phyloP scores from a whole-genome alignment of 2,797 vertebrate genomes.

The Rhinoraja longicauda region DNA sequence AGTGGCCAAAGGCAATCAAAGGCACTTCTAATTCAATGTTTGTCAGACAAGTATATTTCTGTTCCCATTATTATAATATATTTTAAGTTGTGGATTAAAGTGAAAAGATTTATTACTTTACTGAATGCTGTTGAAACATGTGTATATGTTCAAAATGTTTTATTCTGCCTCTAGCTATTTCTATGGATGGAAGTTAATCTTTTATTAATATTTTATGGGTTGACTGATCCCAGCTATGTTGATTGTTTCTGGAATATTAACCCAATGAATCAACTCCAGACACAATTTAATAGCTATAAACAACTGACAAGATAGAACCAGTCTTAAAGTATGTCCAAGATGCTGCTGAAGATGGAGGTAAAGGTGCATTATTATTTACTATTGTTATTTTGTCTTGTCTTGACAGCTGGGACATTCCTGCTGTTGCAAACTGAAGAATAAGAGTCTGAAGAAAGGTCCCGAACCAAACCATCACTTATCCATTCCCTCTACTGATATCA shows the following conservation, averaged over 20 bases:
- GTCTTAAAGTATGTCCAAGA: no score
- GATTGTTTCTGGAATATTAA: background rate
- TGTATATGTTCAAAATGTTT: background rate
- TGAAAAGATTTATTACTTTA: constrained; percentile 16
- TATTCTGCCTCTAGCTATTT: background rate
- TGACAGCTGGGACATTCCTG: no score
- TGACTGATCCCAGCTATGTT: background rate
- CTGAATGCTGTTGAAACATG: background rate
- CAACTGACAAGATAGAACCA: background rate
- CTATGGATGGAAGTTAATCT: background rate
- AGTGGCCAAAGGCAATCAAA: background rate
- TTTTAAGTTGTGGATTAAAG: background rate
- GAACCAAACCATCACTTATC: no score
- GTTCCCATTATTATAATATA: background rate
- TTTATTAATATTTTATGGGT: background rate
- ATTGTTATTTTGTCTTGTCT: no score
- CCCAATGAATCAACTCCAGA: background rate
- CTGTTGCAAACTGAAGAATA: no score
- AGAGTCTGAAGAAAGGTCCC: no score
- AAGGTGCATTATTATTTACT: no score
- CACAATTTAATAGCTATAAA: background rate
- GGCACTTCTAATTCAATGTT: background rate
- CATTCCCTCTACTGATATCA: no score
- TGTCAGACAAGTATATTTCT: constrained; percentile 21
- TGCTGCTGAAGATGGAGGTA: no score